A percentile compares a stretch with the other conserved stretches of the same genome.
Conservation (phyloP, 2,888 invertebrate genomes). For the Microctonus aethiopoides region DNA sequence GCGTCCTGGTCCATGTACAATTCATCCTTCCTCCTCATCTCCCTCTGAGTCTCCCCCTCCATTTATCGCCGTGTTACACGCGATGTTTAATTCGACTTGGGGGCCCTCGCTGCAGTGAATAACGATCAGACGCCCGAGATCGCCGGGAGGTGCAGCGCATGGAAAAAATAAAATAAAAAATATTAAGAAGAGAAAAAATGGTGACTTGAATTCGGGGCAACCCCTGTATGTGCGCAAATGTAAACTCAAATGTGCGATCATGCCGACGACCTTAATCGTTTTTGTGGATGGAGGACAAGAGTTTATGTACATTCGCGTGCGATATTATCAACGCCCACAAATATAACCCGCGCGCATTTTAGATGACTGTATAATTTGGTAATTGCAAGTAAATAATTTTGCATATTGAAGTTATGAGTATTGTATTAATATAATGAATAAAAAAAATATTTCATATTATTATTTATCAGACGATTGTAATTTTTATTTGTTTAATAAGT, state of each 20-base stretch:
- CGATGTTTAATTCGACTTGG: conserved; percentile 54
- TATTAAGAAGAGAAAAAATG: not conserved
- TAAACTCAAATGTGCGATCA: not conserved
- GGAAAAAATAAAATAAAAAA: not conserved
- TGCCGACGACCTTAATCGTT: conserved; percentile 42
- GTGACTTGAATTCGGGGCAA: conserved; percentile 39
- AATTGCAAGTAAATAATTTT: not conserved
- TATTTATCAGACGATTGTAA: not conserved
- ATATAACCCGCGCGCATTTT: not conserved
- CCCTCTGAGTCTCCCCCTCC: conserved; percentile 36
- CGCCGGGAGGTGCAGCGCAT: conserved; percentile 20
- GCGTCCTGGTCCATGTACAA: conserved; percentile 27
- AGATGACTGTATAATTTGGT: not conserved
- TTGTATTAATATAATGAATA: no score
- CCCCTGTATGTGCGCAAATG: conserved; percentile 38
- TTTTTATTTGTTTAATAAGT: not conserved
- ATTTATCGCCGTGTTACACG: conserved; percentile 54
- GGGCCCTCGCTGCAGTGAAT: conserved; percentile 51
- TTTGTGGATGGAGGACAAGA: conserved; percentile 38
- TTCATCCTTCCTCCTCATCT: conserved; percentile 17
- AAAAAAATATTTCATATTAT: not conserved
- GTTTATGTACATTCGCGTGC: not conserved
- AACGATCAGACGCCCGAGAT: conserved; percentile 42
- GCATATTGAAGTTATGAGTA: not conserved
- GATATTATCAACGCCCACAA: conserved; percentile 34